A percentile compares a stretch with the other conserved stretches of the same genome.
phyloP scores from a whole-genome alignment of 1,140 invertebrate genomes.

The Lepidurus apus region DNA sequence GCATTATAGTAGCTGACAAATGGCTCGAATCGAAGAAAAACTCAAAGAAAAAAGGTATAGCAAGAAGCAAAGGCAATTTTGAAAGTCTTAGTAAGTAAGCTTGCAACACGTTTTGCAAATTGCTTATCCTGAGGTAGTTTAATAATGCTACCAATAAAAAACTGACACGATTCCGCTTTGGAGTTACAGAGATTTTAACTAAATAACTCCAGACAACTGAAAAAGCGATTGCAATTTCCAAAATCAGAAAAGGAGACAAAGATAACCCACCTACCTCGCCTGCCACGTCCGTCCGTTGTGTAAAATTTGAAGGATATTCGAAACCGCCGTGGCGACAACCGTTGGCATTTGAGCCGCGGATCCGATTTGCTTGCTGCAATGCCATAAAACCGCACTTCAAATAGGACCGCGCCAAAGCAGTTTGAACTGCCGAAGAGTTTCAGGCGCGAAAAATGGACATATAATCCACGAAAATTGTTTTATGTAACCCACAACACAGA shows the following conservation, averaged over 20 bases:
- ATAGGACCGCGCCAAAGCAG: neutral
- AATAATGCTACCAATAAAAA: too few species aligned
- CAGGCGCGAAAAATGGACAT: neutral
- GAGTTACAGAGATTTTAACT: too few species aligned
- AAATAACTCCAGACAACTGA: neutral
- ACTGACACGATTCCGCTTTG: too few species aligned
- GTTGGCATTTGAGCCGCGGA: neutral
- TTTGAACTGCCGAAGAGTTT: neutral
- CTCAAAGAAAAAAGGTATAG: neutral
- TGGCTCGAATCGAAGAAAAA: too few species aligned
- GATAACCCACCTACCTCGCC: neutral
- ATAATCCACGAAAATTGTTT: too few species aligned
- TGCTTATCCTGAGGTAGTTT: too few species aligned
- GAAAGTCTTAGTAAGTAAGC: neutral
- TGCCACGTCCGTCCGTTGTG: conserved; percentile 20
- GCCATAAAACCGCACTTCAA: neutral
- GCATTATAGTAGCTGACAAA: too few species aligned
- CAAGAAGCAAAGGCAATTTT: neutral
- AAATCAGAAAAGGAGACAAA: neutral
- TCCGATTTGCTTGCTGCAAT: neutral
- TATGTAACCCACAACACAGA: too few species aligned
- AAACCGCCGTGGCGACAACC: neutral
- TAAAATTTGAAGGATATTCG: neutral
- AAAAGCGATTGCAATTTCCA: neutral
- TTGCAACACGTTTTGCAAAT: neutral